These are phyloP conservation scores for Lasioglossum morio DNA, from an alignment of 2,888 invertebrate genomes.

Conservation along the genomic window DNA sequence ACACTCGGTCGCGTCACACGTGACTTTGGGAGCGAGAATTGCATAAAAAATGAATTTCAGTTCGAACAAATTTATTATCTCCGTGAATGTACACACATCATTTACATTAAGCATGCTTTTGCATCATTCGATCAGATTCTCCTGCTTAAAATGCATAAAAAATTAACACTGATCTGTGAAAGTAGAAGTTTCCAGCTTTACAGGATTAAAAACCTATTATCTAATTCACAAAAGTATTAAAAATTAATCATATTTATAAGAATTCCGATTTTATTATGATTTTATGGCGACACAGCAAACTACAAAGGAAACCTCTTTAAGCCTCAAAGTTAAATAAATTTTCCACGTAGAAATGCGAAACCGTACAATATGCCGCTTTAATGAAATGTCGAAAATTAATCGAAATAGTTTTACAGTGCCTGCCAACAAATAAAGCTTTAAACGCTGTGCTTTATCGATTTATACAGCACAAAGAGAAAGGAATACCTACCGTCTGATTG, in stretches of 20 bases:
- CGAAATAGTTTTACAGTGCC: not conserved
- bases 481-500: not conserved
- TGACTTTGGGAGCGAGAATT: not conserved
- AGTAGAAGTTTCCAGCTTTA: no score
- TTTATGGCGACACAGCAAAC: no score
- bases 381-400: not conserved
- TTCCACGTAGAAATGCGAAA: no score
- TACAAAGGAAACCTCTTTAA: no score
- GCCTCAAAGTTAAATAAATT: no score
- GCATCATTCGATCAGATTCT: not conserved
- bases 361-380: not conserved
- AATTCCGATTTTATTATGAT: no score
- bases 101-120: not conserved
- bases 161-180: no score
- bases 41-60: not conserved
- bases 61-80: not conserved
- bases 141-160: not conserved
- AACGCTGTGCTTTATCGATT: not conserved
- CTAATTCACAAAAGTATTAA: no score
- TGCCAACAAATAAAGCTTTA: not conserved
- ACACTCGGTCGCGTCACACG: conserved; percentile 19
- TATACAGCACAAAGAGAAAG: not conserved
- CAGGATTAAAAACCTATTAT: no score
- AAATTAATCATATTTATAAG: no score
- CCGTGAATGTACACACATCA: not conserved